These are phyloP conservation scores for Mesoligia furuncula DNA, from an alignment of 2,888 invertebrate genomes.

Conservation along the genomic window DNA sequence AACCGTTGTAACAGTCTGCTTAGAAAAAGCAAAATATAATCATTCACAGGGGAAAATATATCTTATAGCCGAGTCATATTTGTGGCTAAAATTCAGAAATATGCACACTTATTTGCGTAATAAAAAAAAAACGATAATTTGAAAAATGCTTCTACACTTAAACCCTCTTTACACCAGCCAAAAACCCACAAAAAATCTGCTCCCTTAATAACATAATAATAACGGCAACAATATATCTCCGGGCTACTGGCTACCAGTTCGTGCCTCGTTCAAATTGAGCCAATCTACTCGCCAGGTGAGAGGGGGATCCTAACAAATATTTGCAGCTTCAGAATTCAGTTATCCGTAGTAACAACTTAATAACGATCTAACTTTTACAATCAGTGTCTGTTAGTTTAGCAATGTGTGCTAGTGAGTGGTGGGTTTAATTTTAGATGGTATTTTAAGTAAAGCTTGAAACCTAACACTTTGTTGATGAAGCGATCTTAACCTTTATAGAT, in stretches of 20 bases:
- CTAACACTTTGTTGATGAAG: too few species aligned
- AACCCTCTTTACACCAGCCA: constrained; percentile 1
- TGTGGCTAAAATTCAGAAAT: background rate
- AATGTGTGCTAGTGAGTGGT: constrained; percentile 17
- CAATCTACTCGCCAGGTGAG: constrained; percentile 80
- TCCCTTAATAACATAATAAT: constrained; percentile 62
- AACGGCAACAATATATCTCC: constrained; percentile 72
- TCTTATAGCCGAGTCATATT: background rate
- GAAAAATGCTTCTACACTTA: background rate
- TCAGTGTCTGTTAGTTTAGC: constrained; percentile 42
- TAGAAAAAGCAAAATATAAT: too few species aligned
- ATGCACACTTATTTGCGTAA: background rate
- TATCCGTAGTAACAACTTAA: constrained; percentile 64
- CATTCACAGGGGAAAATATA: background rate
- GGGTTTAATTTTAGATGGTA: background rate
- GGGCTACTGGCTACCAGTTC: constrained; percentile 67
- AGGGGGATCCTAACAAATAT: constrained; percentile 79
- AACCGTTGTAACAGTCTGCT: background rate
- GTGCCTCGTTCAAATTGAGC: constrained; percentile 84
- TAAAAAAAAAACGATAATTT: background rate
- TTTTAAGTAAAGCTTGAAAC: too few species aligned
- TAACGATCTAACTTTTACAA: constrained; percentile 65
- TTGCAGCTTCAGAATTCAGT: constrained; percentile 76
- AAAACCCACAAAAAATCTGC: constrained; percentile 38
- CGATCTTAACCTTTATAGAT: too few species aligned